Evolutionary conservation across 2,113 vertebrate genomes (phyloP), one percentile per base, ranked within the genome.

Genomic region (Andinoacara biseriatus): DNA sequence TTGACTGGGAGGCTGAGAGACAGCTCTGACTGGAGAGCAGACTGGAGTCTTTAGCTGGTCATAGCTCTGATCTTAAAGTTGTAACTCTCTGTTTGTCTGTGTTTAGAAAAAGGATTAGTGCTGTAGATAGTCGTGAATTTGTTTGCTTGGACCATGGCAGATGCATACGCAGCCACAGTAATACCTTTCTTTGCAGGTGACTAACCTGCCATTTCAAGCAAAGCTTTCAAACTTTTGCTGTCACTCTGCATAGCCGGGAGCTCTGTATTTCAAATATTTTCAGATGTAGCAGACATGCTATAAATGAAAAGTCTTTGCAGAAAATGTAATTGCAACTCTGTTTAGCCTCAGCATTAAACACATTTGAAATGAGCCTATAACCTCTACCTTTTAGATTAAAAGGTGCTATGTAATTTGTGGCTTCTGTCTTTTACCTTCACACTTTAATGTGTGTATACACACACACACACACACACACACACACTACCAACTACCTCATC

Each of bases 1-100:
- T 58, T 57, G 74, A 83, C 82, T 56, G 80, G 76, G 80, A 78
- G 90, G 67, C 58, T 65, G 76, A 83, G 38, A 63, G 74, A 83
- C 76, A 24, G 81, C 83, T 87, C 10, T 82, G 87, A 89, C 67
- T 49, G 6, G 18, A 65, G 58, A 67, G 80, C 54, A 80, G 77
- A 84, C 77, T 65, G 22, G 24, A 29, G 83, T 43, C 76, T 74
- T 40, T 5, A 56, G 69, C 75, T 49, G 58, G 52, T 33, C 13
- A 7, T 81, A 22, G 67, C 87, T 76, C 82, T 67, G 87, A 85
- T 76, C 77, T 86, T 65, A 52, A 72, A 78, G 81, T 31, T 61
- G 56, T 57, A 83, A 76, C 46, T 20, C 59, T 20, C 49, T 14
- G 57, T 3, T 20, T 74, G 60, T 80, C 24, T 35, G 33, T 43